Base-by-base conservation (phyloP, 2,113 vertebrate genomes). In the Castor canadensis region DNA sequence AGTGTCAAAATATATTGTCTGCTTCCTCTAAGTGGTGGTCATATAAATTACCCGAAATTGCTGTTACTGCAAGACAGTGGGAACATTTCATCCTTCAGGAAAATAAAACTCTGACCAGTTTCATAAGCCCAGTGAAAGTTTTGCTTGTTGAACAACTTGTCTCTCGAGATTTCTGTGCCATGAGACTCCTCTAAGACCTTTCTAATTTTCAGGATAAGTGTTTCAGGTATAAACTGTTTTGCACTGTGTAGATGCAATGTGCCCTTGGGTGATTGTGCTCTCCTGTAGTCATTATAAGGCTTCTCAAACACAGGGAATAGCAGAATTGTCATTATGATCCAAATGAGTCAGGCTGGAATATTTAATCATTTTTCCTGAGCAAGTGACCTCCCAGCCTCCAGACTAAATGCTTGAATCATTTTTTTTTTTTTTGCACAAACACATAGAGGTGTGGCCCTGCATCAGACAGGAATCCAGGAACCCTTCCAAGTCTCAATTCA, bases 31-130 rank as follows among this genome's bases (percentile, higher is more conserved):
- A 92, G 38, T 64, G 79, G 38, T 62, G 17, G 9, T 30, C 88
- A 16, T 49, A 89, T 93, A 92, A 92, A 90, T 95, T 49, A 80
- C 22, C 47, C 67, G 40, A 47, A 86, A 72, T 40, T 52, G 49
- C 24, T 8, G 2, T 62, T 62, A 58, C 12, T 71, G 64, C 6
- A 92, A 45, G 81, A 71, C 16, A 26, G 15, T 91, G 20, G 38
- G 28, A 84, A 71, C 22, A 60, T 69, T 91, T 81, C 58, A 62
- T 60, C 16, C 67, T 60, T 64, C 2, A 1, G 54, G 54, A 88
- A 24, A 67, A 54, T 60, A 72, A 89, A 88, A 38, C 17, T 10
- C 72, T 62, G 77, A 66, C 60, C 30, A 38, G 19, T 76, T 89
- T 56, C 60, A 62, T 35, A 54, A 92, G 81, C 47, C 75, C 2